These are phyloP conservation scores for Trichosurus vulpecula DNA, from an alignment of 2,797 vertebrate species.

Conservation along the genomic window DNA sequence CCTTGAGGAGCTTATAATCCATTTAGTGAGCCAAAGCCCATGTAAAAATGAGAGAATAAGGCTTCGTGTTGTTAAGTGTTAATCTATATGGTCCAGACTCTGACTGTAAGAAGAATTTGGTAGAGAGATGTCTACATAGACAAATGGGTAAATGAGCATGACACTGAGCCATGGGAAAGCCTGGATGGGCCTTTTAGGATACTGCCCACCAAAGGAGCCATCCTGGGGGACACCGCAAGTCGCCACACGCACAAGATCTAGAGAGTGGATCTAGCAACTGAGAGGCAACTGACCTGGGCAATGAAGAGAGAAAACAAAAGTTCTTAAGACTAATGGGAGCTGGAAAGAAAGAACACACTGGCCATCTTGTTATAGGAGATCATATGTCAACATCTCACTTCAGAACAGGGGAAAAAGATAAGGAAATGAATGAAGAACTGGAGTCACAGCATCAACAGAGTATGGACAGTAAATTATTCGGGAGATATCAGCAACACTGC, in stretches of 20 bases:
- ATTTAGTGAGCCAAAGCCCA: not conserved
- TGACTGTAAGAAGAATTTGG: not conserved
- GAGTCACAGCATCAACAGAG: slow-evolving; percentile 93
- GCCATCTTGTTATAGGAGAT: slow-evolving; percentile 96
- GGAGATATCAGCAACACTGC: slow-evolving; percentile 93
- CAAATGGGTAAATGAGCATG: no score
- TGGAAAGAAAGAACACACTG: slow-evolving; percentile 95
- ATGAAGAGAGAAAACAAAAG: slow-evolving; percentile 94
- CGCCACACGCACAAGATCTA: no score
- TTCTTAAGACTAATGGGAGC: slow-evolving; percentile 96
- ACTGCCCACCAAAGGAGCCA: no score
- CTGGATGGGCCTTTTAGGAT: no score
- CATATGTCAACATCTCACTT: slow-evolving; percentile 96
- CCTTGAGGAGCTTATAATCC: not conserved
- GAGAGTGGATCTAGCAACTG: slow-evolving; percentile 91
- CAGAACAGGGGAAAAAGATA: slow-evolving; percentile 95
- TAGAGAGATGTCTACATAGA: no score
- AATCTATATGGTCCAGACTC: not conserved
- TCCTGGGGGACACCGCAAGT: no score
- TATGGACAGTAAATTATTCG: slow-evolving; percentile 94
- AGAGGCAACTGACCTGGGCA: slow-evolving; percentile 93
- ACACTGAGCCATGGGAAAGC: no score
- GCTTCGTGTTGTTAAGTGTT: not conserved
- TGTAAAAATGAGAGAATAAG: not conserved
- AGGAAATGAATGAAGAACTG: slow-evolving; percentile 92